A percentile compares a stretch with the other conserved stretches of the same genome.
phyloP scores from a whole-genome alignment of 2,888 invertebrate species.

The Metalampra italica region DNA sequence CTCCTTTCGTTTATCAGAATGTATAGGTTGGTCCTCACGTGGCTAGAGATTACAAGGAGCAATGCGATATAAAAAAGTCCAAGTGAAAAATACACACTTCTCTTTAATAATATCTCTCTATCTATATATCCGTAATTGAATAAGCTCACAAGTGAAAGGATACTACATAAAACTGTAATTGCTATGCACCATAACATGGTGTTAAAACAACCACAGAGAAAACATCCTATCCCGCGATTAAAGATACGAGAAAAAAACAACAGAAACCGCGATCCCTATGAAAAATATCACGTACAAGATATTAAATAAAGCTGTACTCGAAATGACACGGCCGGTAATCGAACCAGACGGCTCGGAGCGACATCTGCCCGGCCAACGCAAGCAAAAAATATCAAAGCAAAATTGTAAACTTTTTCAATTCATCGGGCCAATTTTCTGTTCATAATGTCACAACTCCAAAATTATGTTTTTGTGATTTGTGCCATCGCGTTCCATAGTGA shows the following conservation, averaged over 20 bases:
- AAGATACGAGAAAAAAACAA: conserved; percentile 33
- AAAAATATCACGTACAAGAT: conserved; percentile 57
- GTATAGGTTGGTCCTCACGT: too few species aligned
- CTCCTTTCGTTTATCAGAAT: too few species aligned
- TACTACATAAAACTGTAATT: conserved; percentile 19
- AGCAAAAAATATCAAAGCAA: conserved; percentile 57
- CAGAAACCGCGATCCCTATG: conserved; percentile 30
- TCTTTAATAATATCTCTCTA: too few species aligned
- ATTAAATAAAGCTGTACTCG: conserved; percentile 65
- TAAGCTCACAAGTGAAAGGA: neutral
- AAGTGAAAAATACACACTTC: too few species aligned
- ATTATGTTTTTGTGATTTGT: conserved; percentile 44
- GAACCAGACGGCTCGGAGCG: conserved; percentile 51
- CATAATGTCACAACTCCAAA: conserved; percentile 65
- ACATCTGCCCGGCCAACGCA: conserved; percentile 59
- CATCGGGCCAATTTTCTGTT: conserved; percentile 63
- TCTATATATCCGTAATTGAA: too few species aligned
- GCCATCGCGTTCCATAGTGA: conserved; percentile 38
- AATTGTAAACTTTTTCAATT: conserved; percentile 47
- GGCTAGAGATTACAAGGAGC: too few species aligned
- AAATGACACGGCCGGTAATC: conserved; percentile 63
- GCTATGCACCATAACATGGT: conserved; percentile 23
- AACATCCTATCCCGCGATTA: conserved; percentile 26
- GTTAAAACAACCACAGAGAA: conserved; percentile 25
- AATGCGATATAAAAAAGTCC: too few species aligned